Base-by-base conservation (phyloP, 2,888 invertebrate genomes). In the Syritta pipiens region DNA sequence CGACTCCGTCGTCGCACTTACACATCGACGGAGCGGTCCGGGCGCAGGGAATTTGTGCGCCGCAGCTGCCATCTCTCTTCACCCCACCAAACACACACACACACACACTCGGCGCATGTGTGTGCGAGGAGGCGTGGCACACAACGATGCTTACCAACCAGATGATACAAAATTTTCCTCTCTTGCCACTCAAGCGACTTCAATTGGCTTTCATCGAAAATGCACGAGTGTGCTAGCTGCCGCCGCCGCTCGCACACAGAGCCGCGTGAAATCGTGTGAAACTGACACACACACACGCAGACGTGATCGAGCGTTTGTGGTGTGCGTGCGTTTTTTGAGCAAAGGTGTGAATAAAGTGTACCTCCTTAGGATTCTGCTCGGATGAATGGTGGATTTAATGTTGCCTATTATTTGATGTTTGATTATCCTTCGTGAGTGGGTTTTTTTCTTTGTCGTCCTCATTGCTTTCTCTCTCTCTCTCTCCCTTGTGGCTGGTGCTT, bases 111-210 rank as follows among this genome's bases (percentile, higher is more conserved):
- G 12, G 4, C 4, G 5, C 2, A 24, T 32, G 6, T 60, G 30
- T 28, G 48, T 20, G 30, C 22, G 44, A 49, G 62, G 14, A 49
- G 82, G 82, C 82, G 82, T 76, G 69, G 77, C 82, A 77, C 65
- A 81, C 77, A 71, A 82, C 69, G 74, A 35, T 75, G 81, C 77
- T 81, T 79, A 81, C 82, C 82, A 82, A 82, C 82, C 82, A 81
- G 81, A 82, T 76, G 74, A 76, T 72, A 72, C 76, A 77, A 75
- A 62, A 75, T 79, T 74, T 79, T 79, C 74, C 49, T 68, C 79
- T 79, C 74, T 62, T 74, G 67, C 79, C 74, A 79, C 74, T 79
- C 74, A 62, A 74, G 79, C 79, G 79, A 26, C 79, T 79, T 79
- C 79, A 79, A 79, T 79, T 79, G 79, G 79, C 79, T 79, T 79